Conservation (phyloP, 2,888 invertebrate species). For the Chrysotoxum bicinctum region DNA sequence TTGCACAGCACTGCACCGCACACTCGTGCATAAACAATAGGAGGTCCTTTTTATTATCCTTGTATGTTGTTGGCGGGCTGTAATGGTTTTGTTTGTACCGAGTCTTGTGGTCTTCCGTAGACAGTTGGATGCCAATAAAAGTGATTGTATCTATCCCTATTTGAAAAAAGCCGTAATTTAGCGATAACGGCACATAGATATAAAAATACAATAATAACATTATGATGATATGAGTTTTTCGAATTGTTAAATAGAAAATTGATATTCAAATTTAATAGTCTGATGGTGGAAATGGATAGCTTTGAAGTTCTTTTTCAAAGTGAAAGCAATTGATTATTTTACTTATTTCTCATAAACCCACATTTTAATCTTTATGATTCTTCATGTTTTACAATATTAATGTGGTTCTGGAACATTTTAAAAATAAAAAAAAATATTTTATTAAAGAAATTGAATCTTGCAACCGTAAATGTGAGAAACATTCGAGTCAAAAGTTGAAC, state of each 20-base stretch:
- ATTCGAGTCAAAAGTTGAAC: too few species aligned
- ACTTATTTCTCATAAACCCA: too few species aligned
- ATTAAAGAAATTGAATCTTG: too few species aligned
- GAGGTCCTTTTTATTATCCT: slow-evolving; percentile 14
- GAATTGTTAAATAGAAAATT: not conserved
- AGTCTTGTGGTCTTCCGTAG: slow-evolving; percentile 3
- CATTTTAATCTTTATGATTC: too few species aligned
- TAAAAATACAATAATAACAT: not conserved
- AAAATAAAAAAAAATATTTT: too few species aligned
- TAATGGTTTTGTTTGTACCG: slow-evolving; percentile 16
- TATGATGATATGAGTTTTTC: not conserved
- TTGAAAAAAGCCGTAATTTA: slow-evolving; percentile 3
- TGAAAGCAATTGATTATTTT: too few species aligned
- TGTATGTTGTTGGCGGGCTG: slow-evolving; percentile 6
- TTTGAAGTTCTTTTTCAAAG: too few species aligned
- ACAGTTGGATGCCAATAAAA: slow-evolving; percentile 24
- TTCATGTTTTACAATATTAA: too few species aligned
- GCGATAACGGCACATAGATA: not conserved
- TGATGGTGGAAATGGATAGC: not conserved
- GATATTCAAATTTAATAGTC: not conserved
- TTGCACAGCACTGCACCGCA: not conserved
- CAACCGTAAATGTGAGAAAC: too few species aligned
- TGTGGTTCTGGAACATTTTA: too few species aligned
- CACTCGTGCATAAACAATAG: not conserved
- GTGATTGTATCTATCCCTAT: slow-evolving; percentile 10